Conservation (phyloP, 2,113 vertebrate species). For the Cinclus mexicanus region DNA sequence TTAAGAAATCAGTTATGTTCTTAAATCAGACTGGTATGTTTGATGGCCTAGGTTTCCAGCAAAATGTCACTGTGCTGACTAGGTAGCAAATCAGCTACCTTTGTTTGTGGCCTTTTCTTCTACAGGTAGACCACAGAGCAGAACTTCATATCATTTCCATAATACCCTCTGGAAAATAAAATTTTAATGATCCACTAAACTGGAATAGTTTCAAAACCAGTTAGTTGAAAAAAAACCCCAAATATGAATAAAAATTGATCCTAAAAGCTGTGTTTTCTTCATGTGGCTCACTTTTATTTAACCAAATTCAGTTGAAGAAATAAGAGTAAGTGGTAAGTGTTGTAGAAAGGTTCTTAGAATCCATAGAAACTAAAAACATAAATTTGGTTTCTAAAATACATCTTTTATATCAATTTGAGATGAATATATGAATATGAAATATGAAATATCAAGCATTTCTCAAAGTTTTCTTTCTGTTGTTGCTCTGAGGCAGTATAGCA, state of each 20-base stretch:
- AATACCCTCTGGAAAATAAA: background rate
- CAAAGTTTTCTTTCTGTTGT: background rate
- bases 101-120: background rate
- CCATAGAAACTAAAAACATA: background rate
- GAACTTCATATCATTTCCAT: background rate
- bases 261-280: background rate
- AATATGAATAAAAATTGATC: background rate
- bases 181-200: background rate
- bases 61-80: background rate
- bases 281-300: background rate
- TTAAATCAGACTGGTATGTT: background rate
- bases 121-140: background rate
- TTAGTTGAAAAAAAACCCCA: background rate
- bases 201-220: background rate
- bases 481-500: background rate
- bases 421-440: background rate
- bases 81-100: background rate
- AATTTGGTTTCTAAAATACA: background rate
- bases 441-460: background rate
- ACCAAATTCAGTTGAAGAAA: background rate
- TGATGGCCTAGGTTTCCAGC: background rate
- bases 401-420: background rate
- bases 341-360: background rate
- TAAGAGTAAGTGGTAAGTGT: background rate
- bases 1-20: background rate